Base-by-base conservation (phyloP, 2,113 vertebrate species). In the Caranx ignobilis region DNA sequence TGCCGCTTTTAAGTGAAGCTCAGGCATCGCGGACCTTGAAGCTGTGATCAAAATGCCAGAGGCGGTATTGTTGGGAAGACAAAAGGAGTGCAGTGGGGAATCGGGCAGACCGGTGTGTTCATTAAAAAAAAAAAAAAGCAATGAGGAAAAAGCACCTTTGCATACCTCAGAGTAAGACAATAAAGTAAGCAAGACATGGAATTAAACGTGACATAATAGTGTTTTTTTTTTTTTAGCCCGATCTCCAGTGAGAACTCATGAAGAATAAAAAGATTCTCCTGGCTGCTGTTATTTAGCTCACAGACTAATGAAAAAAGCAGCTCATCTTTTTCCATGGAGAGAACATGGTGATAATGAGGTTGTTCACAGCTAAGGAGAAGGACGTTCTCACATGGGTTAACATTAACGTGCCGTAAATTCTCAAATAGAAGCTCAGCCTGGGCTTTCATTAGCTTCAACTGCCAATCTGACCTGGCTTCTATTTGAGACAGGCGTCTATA, bases 21-120 rank as follows among this genome's bases (percentile, higher is more conserved):
- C 21, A 37, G 57, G 56, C 75, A 12, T 55, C 21, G 10, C 70
- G 64, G 75, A 81, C 86, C 78, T 78, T 71, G 82, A 85, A 78
- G 66, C 79, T 43, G 79, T 65, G 75, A 82, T 87, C 78, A 81
- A 66, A 61, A 75, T 71, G 69, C 80, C 74, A 74, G 69, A 71
- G 67, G 75, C 60, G 1, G 66, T 12, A 71, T 76, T 74, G 69
- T 73, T 74, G 37, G 56, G n/a, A 63, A 85, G 71, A 88, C 78
- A 86, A 89, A 83, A 77, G 61, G 52, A 64, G 47, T 57, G 55
- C 11, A 11, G 60, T 3, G 60, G 3, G 32, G 39, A 32, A 35
- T 59, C 43, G 9, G 12, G 48, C 39, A 75, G 52, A 75, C 35
- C 70, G 39, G 26, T 54, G 63, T 56, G 35, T 81, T 83, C 31